phyloP scores from a whole-genome alignment of 2,797 vertebrate genomes.

The Steatocranus sp. region DNA sequence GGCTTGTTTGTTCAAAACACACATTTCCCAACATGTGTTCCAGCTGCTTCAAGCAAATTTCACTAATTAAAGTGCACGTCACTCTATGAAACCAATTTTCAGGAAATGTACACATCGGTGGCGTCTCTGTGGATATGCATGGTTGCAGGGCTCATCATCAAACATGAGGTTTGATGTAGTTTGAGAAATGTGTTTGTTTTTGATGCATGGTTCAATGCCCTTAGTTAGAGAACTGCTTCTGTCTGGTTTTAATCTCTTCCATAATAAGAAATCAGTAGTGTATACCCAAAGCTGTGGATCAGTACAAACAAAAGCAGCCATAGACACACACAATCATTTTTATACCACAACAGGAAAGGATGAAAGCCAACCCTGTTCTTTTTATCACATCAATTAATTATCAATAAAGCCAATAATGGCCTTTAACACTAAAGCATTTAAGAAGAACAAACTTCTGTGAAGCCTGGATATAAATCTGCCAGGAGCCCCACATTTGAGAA shows the following conservation, averaged over 20 bases:
- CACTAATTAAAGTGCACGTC: not conserved
- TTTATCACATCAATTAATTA: constrained; percentile 3
- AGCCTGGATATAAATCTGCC: not conserved
- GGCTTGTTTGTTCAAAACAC: not conserved
- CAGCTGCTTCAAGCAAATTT: not conserved
- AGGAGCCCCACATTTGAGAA: constrained; percentile 16
- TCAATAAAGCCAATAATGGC: not conserved
- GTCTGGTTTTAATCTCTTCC: constrained; percentile 29
- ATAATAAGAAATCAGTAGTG: constrained; percentile 8
- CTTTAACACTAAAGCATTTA: not conserved
- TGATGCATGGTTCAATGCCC: constrained; percentile 20
- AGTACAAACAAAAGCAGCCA: not conserved
- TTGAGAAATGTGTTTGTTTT: constrained; percentile 30
- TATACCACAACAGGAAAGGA: constrained; percentile 6
- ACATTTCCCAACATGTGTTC: not conserved
- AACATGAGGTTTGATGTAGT: constrained; percentile 20
- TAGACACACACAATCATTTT: constrained; percentile 8
- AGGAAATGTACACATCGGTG: not conserved
- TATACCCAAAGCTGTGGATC: not conserved
- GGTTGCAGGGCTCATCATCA: not conserved
- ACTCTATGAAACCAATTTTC: not conserved
- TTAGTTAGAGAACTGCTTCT: constrained; percentile 10
- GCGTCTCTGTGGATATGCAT: not conserved
- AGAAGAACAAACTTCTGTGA: not conserved
- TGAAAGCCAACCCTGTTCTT: constrained; percentile 10